These are phyloP conservation scores for Uromys caudimaculatus DNA, from an alignment of 2,797 vertebrate species.

Conservation along the genomic window DNA sequence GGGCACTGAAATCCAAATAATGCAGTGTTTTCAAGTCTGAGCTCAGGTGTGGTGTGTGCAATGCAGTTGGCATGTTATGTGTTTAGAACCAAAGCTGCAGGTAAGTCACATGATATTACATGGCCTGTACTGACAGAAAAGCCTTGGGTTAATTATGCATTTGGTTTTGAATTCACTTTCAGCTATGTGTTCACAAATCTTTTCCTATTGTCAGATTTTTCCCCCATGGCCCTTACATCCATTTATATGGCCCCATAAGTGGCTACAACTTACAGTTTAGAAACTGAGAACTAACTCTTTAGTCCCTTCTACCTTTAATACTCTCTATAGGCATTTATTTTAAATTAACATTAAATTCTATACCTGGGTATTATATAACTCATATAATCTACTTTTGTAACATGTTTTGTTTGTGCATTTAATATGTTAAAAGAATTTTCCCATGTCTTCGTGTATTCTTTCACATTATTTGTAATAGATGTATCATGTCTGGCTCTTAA, in stretches of 20 bases:
- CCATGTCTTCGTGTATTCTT: conserved; percentile 8
- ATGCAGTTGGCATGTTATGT: background rate
- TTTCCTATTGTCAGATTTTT: background rate
- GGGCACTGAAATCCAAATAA: background rate
- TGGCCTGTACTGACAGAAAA: too few species aligned
- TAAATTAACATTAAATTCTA: background rate
- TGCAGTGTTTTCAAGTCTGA: too few species aligned
- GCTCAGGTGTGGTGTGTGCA: background rate
- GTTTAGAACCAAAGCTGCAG: too few species aligned
- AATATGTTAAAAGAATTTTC: conserved; percentile 31
- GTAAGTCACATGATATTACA: background rate
- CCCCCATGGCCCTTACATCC: background rate
- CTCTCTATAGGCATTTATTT: background rate
- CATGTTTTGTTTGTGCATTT: conserved; percentile 50
- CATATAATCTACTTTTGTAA: conserved; percentile 12
- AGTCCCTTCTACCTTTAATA: conserved; percentile 28
- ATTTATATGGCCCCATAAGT: too few species aligned
- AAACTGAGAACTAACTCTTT: background rate
- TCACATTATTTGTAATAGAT: conserved; percentile 40
- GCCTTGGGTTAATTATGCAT: background rate
- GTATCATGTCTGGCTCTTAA: background rate
- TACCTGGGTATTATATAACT: conserved; percentile 22
- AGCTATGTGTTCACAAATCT: background rate
- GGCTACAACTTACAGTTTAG: background rate
- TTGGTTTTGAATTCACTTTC: background rate